Evolutionary conservation across 2,888 invertebrate species (phyloP).

Genomic region (Steinernema scapterisci): DNA sequence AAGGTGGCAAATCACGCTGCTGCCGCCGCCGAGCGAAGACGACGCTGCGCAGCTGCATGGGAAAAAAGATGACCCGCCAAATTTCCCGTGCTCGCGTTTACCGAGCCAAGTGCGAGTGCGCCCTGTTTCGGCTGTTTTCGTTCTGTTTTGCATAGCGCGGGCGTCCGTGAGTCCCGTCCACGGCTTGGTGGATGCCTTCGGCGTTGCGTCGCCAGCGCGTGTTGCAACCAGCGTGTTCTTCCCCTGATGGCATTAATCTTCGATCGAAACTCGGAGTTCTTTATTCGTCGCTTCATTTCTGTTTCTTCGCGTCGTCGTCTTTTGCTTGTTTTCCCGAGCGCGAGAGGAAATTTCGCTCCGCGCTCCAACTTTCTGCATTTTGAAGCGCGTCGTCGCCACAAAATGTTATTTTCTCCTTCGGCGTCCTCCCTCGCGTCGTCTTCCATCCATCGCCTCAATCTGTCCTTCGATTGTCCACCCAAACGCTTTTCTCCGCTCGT

Average conservation of each 20-base stretch:
- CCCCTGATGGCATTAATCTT: conserved; percentile 5
- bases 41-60: background rate
- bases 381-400: background rate
- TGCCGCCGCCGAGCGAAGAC: background rate
- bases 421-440: background rate
- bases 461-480: conserved; percentile 16
- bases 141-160: background rate
- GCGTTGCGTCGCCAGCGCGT: background rate
- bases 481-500: no score
- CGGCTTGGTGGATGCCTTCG: no score
- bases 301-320: background rate
- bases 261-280: conserved; percentile 1
- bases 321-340: background rate
- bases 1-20: background rate
- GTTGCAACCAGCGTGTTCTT: background rate
- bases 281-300: background rate
- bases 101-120: no score
- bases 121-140: background rate
- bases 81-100: background rate
- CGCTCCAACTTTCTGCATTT: background rate
- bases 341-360: background rate
- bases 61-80: background rate
- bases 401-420: background rate
- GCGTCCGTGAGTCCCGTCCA: background rate
- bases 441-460: background rate